Conservation (phyloP, 2,888 invertebrate genomes). For the Nebria brevicollis region DNA sequence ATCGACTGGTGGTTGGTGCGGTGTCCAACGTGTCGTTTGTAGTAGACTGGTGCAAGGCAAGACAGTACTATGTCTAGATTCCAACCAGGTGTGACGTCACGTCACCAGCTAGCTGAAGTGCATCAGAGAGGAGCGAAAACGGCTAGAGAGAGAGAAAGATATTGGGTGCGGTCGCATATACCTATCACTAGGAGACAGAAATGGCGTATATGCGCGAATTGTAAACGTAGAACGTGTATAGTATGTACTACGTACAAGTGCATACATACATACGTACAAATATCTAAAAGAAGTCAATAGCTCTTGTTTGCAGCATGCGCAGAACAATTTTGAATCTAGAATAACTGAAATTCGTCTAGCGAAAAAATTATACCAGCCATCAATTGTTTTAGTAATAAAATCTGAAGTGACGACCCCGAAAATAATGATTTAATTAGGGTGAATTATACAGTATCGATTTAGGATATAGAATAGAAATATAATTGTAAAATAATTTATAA, state of each 20-base stretch:
- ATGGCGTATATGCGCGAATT: conserved; percentile 35
- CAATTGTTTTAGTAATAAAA: no score
- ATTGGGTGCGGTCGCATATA: conserved; percentile 43
- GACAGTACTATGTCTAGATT: conserved; percentile 56
- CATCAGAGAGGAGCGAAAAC: conserved; percentile 47
- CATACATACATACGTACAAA: conserved; percentile 54
- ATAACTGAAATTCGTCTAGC: no score
- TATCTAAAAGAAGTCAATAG: conserved; percentile 54
- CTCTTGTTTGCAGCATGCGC: conserved; percentile 14
- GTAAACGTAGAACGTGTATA: conserved; percentile 58
- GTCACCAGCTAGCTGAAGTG: conserved; percentile 27
- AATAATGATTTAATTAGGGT: no score
- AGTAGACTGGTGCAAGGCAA: conserved; percentile 4
- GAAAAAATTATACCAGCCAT: no score
- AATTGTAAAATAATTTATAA: no score
- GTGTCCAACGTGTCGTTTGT: background rate
- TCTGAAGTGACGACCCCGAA: no score
- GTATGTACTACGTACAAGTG: conserved; percentile 50
- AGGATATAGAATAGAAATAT: no score
- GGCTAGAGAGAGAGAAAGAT: conserved; percentile 47
- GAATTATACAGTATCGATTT: no score
- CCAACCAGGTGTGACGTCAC: conserved; percentile 54
- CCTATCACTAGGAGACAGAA: conserved; percentile 7
- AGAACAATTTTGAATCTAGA: no score
- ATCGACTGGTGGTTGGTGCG: background rate